phyloP scores from a whole-genome alignment of 2,888 invertebrate genomes.

The Bombylius major region DNA sequence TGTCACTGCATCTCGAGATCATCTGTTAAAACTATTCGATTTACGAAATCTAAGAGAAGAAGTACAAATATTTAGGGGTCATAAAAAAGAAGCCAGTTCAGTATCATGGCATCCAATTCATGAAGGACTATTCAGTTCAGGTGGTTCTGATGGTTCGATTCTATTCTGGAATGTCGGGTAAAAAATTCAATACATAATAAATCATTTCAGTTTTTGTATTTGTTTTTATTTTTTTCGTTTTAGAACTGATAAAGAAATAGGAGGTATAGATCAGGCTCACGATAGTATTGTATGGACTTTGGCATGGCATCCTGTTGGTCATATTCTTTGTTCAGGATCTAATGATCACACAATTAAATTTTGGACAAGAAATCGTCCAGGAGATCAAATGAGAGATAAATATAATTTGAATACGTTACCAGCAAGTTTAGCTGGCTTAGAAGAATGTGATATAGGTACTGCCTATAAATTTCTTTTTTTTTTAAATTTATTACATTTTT shows the following conservation, averaged over 20 bases:
- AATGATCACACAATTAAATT: constrained; percentile 99
- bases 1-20: constrained; percentile 95
- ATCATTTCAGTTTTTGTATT: no score
- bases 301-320: constrained; percentile 98
- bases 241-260: constrained; percentile 94
- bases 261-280: constrained; percentile 95
- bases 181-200: constrained; percentile 18
- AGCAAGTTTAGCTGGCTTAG: constrained; percentile 59
- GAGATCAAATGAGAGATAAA: constrained; percentile 96
- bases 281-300: constrained; percentile 99
- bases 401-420: constrained; percentile 90
- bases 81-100: constrained; percentile 96
- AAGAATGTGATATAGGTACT: constrained; percentile 55
- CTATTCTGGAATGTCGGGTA: constrained; percentile 98
- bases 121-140: constrained; percentile 93
- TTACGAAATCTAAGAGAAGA: constrained; percentile 91
- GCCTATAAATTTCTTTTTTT: no score
- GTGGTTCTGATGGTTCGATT: constrained; percentile 97
- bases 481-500: no score
- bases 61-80: constrained; percentile 94
- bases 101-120: constrained; percentile 98
- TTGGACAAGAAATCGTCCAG: constrained; percentile 98
- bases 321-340: constrained; percentile 97
- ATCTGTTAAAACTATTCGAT: constrained; percentile 94
- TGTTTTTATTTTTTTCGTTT: constrained; percentile 12